phyloP scores from a whole-genome alignment of 2,113 vertebrate genomes.

The Castor canadensis region DNA sequence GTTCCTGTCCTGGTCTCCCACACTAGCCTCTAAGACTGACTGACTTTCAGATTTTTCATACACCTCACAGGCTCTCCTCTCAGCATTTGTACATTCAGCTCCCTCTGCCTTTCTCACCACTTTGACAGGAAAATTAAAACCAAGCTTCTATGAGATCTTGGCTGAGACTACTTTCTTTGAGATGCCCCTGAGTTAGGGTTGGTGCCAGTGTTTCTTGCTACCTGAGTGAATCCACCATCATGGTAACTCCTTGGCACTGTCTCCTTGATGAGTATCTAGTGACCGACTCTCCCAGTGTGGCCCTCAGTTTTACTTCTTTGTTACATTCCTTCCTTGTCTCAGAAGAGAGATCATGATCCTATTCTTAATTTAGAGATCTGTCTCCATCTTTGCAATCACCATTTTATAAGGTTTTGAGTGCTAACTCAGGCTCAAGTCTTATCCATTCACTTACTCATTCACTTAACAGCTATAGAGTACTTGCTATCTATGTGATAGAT shows the following conservation, averaged over 20 bases:
- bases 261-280: neutral
- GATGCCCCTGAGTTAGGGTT: neutral
- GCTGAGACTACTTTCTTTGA: neutral
- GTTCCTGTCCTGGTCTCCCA: neutral
- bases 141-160: neutral
- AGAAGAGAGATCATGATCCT: neutral
- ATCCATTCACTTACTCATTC: neutral
- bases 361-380: neutral
- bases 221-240: neutral
- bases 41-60: neutral
- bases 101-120: neutral
- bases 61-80: neutral
- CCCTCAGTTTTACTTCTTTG: neutral
- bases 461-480: neutral
- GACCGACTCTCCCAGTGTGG: neutral
- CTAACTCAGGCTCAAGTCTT: neutral
- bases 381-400: neutral
- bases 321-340: neutral
- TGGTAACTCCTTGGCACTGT: neutral
- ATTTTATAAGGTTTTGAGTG: neutral
- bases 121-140: neutral
- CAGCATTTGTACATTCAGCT: neutral
- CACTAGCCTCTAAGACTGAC: neutral
- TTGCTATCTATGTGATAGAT: neutral
- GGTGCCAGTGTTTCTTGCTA: neutral